These are phyloP conservation scores for Phyllotreta cruciferae DNA, from an alignment of 2,888 invertebrate genomes.

Conservation along the genomic window DNA sequence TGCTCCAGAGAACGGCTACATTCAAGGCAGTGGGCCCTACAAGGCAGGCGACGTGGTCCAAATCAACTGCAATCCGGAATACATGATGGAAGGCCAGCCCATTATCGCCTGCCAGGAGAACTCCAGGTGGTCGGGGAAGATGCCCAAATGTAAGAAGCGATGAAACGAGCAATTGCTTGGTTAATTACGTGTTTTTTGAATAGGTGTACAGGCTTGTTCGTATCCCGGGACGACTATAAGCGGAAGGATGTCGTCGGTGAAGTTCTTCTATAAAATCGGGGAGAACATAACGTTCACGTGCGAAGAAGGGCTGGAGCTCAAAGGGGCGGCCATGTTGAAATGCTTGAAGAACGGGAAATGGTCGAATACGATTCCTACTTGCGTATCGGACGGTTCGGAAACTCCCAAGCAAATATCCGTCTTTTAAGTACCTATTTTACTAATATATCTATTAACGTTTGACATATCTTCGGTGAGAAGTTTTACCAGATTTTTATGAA, in stretches of 20 bases:
- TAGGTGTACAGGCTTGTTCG: slow-evolving; percentile 75
- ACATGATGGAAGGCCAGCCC: slow-evolving; percentile 89
- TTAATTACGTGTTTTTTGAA: too few relatives aligned
- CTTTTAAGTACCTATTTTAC: slow-evolving; percentile 13
- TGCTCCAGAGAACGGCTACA: slow-evolving; percentile 78
- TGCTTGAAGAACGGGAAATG: slow-evolving; percentile 85
- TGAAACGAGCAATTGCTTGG: too few relatives aligned
- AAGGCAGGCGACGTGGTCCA: slow-evolving; percentile 86
- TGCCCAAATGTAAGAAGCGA: slow-evolving; percentile 89
- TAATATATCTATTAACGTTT: background rate
- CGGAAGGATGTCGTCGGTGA: slow-evolving; percentile 84
- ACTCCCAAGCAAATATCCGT: slow-evolving; percentile 34
- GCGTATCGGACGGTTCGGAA: slow-evolving; percentile 55
- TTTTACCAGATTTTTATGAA: too few relatives aligned
- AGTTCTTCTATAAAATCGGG: slow-evolving; percentile 87
- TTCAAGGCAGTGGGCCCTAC: slow-evolving; percentile 79
- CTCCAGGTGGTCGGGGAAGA: slow-evolving; percentile 83
- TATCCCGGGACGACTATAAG: slow-evolving; percentile 88
- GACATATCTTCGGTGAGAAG: too few relatives aligned
- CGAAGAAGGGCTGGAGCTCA: slow-evolving; percentile 75
- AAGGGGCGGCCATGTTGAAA: slow-evolving; percentile 79
- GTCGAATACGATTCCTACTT: slow-evolving; percentile 85
- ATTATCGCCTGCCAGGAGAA: slow-evolving; percentile 89
- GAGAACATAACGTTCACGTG: slow-evolving; percentile 86
- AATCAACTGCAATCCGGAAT: slow-evolving; percentile 87